Base-by-base conservation (phyloP, 1,140 invertebrate genomes). In the Bactericera cockerelli region DNA sequence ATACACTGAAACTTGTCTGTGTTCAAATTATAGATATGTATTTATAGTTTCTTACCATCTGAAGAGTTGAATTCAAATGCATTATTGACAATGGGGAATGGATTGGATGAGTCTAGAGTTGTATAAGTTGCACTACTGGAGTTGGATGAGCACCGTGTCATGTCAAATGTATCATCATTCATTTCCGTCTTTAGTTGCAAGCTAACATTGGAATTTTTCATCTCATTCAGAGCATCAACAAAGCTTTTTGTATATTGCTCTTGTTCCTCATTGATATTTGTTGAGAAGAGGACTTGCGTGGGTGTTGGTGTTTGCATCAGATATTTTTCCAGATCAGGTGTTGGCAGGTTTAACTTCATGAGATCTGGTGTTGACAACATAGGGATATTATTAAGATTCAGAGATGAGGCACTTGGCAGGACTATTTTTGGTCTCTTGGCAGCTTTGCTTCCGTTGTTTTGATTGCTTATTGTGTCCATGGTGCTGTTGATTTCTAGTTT, bases 191-290 rank as follows among this genome's bases (percentile, higher is more conserved):
- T 31, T 13, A 31, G 13, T 28, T 60, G 59, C 10, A 55, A 55
- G 25, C 54, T 64, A 8, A 64, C 63, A 63, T 71, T 80, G 53
- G 78, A 82, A 66, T 85, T 82, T 66, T 90, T 89, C 1, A 95
- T 72, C 70, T 89, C 85, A 66, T 88, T 85, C 31, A 97, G 73
- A 0, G 92, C 92, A 65, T 93, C 89, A 16, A 89, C 87, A 71
- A 97, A 98, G 8, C 91, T 92, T 59, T 85, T 81, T 10, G 86
- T 89, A 71, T 93, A 97, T 49, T 82, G 74, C 70, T 95, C 92
- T 68, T 96, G 92, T 67, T 93, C 93, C 64, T 91, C 87, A 6
- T 89, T 93, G 0, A 87, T 83, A 58, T 70, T 72, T 62, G 83
- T 82, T 1, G 79, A 80, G 68, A 85, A 89, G 14, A 90, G 67